Percentiles rank a stretch among this genome's conserved stretches.
Evolutionary conservation across 2,113 vertebrate genomes (phyloP).

Genomic region (Lophius piscatorius): DNA sequence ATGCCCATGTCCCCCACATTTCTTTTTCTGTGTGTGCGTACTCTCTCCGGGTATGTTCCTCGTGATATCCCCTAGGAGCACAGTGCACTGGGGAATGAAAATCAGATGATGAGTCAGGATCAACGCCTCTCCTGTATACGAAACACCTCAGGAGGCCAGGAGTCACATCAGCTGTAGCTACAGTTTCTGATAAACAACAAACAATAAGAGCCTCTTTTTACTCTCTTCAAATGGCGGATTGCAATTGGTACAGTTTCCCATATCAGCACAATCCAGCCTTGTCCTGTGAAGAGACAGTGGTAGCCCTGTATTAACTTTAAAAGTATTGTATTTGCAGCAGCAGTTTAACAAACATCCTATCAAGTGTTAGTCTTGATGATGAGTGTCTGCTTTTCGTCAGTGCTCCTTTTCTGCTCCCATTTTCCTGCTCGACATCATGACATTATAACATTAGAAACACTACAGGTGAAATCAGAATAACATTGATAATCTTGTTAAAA

Average conservation of each 20-base stretch:
- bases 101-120: slow-evolving; percentile 73
- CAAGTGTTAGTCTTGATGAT: not conserved
- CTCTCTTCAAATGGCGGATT: slow-evolving; percentile 21
- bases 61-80: slow-evolving; percentile 62
- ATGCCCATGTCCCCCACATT: slow-evolving; percentile 34
- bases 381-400: not conserved
- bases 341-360: not conserved
- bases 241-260: slow-evolving; percentile 19
- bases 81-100: slow-evolving; percentile 33
- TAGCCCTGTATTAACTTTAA: slow-evolving; percentile 14
- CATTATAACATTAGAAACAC: too few species aligned
- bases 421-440: too few species aligned
- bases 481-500: too few species aligned
- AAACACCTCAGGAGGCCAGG: slow-evolving; percentile 60
- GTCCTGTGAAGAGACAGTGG: slow-evolving; percentile 40
- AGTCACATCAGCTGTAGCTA: slow-evolving; percentile 38
- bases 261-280: slow-evolving; percentile 29
- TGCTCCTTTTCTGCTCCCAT: not conserved
- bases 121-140: slow-evolving; percentile 51
- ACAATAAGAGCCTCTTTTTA: slow-evolving; percentile 34
- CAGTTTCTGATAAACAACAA: slow-evolving; percentile 36
- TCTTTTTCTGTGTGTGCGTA: slow-evolving; percentile 10
- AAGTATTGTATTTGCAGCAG: too few species aligned
- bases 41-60: slow-evolving; percentile 39
- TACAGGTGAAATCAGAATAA: too few species aligned